Evolutionary conservation across 2,888 invertebrate species (phyloP), one percentile per base, ranked within the genome.

Genomic region (Caenorhabditis becei): DNA sequence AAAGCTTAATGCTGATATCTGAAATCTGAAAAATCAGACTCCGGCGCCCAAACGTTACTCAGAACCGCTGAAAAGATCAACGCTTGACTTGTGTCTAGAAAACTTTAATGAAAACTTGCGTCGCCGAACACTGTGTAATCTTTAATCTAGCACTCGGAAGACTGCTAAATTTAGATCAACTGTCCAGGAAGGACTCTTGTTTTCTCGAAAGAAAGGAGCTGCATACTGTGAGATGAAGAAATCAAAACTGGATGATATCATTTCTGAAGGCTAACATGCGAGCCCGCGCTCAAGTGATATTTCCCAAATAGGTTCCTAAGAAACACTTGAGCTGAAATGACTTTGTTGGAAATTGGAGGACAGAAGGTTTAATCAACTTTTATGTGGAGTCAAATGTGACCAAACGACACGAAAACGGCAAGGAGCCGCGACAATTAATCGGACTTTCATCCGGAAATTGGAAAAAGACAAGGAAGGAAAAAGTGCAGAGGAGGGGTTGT

Each of bases 341-440:
- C 18, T 23, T 24, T 41, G 10, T 59, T 24, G 7, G 7, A 35
- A 26, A 18, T n/a, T 26, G n/a, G 4, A 62, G 47, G n/a, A n/a
- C 11, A 32, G 24, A 41, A 16, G 35, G 53, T 65, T 65, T 65
- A 65, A 65, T 65, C 65, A 65, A 65, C 65, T 65, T 65, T 65
- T 63, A 47, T 54, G 18, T 20, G 32, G 35, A 32, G 18, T 16
- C 44, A 44, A 14, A 16, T 35, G n/a, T 7, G 10, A 44, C 51
- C 23, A 23, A 11, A 49, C 2, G 20, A 23, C 11, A 59, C 2
- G 37, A 41, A 32, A 41, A 59, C 18, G 11, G 61, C 11, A 16
- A 20, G 35, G 28, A 18, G 11, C 16, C 7, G 20, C 11, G 32
- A 51, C 53, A 65, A 65, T 65, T 65, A 65, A 65, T 65, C 49